Percentiles rank a stretch among this genome's conserved stretches.
phyloP scores from a whole-genome alignment of 2,113 vertebrate species.

The Ahaetulla prasina region DNA sequence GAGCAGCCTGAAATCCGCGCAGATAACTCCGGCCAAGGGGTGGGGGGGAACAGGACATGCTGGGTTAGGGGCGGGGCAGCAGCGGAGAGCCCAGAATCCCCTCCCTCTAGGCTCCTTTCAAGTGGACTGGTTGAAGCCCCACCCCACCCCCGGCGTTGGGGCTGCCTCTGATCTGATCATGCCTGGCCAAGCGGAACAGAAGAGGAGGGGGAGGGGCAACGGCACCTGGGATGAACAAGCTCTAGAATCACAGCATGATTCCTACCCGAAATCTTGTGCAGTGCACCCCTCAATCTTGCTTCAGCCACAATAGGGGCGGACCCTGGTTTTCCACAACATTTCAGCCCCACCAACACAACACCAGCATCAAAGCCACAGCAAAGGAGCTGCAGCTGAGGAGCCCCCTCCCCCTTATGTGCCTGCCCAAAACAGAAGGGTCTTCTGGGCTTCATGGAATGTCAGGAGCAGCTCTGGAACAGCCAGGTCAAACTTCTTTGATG shows the following conservation, averaged over 20 bases:
- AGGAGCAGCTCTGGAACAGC: too few relatives aligned
- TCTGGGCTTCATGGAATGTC: too few relatives aligned
- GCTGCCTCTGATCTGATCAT: neutral
- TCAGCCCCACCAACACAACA: too few relatives aligned
- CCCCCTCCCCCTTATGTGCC: too few relatives aligned
- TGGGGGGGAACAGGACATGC: neutral
- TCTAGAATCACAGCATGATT: neutral
- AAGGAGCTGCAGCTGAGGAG: too few relatives aligned
- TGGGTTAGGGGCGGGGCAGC: neutral
- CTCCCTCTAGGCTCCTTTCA: neutral
- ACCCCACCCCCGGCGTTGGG: neutral
- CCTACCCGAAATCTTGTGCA: neutral
- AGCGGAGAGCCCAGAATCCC: neutral
- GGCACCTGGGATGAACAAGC: neutral
- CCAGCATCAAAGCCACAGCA: neutral
- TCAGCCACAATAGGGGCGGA: neutral
- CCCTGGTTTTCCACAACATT: too few relatives aligned
- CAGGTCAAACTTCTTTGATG: too few relatives aligned
- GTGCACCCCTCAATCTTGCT: neutral
- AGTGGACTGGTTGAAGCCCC: neutral
- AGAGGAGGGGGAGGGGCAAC: neutral
- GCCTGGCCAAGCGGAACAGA: neutral
- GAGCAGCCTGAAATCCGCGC: neutral
- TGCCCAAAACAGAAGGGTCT: neutral
- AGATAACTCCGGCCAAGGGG: neutral